Base-by-base conservation (phyloP, 1,140 invertebrate genomes). In the Pseudomyrmex sp. region DNA sequence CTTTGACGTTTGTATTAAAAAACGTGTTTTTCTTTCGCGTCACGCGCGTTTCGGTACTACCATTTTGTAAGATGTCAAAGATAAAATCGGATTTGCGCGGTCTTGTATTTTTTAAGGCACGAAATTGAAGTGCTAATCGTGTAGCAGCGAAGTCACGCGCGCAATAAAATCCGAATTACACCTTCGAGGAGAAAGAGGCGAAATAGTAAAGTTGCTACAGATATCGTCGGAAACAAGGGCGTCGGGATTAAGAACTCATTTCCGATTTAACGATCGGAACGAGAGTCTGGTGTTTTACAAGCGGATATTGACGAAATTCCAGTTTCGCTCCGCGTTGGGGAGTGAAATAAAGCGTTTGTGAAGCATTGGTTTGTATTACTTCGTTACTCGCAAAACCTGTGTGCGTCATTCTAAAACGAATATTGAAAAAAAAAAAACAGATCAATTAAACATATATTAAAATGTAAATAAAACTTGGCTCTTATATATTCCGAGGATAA, bases 121-220 rank as follows among this genome's bases (percentile, higher is more conserved):
- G 85, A 87, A 82, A 86, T 87, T 56, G 56, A 82, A 18, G 65
- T 23, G 76, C 52, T 62, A 26, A 80, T 72, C 84, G 73, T 84
- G 46, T 86, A 50, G 65, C 77, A 61, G 26, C 77, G 15, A 79
- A 58, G 70, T 72, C 48, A 73, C 84, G 52, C 61, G 85, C 66
- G 80, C 73, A 86, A 73, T 87, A 86, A 87, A 87, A 87, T 86
- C 65, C 59, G 68, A 86, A 87, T 87, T 87, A 87, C 85, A 87
- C 85, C 73, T 82, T 10, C 59, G 23, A 54, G 46, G 9, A 35
- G 68, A 61, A 59, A 79, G 26, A 82, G 58, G 52, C 69, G 77
- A 87, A 84, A 84, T 74, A 85, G 82, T 46, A 56, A 88, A 85
- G 61, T 56, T 82, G 56, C 46, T 35, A 46, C 26, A 70, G 56